Evolutionary conservation across 2,888 invertebrate species (phyloP).

Genomic region (Meloe dianella): DNA sequence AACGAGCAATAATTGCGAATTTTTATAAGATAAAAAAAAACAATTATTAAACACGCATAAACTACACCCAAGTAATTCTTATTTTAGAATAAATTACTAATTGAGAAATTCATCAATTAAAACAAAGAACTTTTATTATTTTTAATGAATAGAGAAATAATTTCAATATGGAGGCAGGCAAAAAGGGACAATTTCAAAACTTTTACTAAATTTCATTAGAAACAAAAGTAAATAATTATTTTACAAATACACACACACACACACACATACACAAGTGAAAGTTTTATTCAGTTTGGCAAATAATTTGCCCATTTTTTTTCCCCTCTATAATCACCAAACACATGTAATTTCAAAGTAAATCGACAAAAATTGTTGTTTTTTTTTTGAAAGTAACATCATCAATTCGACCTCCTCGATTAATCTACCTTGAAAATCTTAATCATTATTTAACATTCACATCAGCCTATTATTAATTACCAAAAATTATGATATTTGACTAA

Average conservation of each 20-base stretch:
- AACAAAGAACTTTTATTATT: background rate
- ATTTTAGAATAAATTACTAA: background rate
- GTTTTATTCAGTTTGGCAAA: background rate
- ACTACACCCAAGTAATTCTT: no score
- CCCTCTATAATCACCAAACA: background rate
- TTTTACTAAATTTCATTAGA: background rate
- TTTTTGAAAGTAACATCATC: background rate
- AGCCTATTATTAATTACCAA: background rate
- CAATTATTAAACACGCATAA: no score
- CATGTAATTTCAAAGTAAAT: background rate
- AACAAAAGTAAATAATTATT: no score
- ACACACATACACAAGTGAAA: background rate
- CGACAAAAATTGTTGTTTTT: no score
- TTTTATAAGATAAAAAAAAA: no score
- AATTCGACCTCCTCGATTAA: background rate
- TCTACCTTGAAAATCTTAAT: slow-evolving; percentile 6
- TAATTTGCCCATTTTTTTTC: background rate
- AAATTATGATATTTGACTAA: background rate
- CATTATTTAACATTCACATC: background rate
- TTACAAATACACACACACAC: no score
- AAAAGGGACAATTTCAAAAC: background rate
- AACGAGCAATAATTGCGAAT: no score
- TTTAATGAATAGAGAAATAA: no score
- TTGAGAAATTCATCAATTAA: background rate
- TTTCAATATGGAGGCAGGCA: no score